A percentile compares a stretch with the other conserved stretches of the same genome.
Conservation (phyloP, 2,797 vertebrate species). For the Sylvilagus floridanus region DNA sequence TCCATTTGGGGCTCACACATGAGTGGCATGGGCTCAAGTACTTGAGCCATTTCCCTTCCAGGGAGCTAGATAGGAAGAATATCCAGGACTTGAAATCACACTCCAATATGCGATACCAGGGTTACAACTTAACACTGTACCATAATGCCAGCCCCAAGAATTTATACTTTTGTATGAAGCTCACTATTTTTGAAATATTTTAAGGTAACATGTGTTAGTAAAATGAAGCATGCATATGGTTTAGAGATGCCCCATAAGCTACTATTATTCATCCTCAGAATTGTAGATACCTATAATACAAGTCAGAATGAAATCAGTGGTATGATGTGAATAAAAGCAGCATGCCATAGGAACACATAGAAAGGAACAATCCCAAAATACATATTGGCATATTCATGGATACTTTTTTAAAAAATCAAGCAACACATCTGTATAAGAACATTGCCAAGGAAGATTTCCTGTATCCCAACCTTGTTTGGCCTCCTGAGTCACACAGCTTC, state of each 20-base stretch:
- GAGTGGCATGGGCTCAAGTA: too few relatives aligned
- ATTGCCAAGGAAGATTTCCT: background rate
- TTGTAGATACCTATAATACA: constrained; percentile 25
- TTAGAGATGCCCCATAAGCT: background rate
- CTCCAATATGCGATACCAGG: too few relatives aligned
- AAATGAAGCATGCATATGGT: background rate
- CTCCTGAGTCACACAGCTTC: constrained; percentile 43
- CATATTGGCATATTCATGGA: background rate
- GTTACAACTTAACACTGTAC: too few relatives aligned
- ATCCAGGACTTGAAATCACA: too few relatives aligned
- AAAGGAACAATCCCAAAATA: constrained; percentile 20
- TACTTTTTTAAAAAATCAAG: background rate
- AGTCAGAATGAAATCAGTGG: constrained; percentile 20
- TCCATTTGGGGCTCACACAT: too few relatives aligned
- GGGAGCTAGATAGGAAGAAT: too few relatives aligned
- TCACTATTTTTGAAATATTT: constrained; percentile 49
- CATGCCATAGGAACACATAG: background rate
- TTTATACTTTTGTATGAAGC: constrained; percentile 37
- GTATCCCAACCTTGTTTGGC: background rate
- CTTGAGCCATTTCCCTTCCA: too few relatives aligned
- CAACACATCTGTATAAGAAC: background rate
- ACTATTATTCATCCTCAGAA: constrained; percentile 7
- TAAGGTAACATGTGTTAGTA: background rate
- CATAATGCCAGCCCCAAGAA: background rate
- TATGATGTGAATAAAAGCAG: background rate